Evolutionary conservation across 2,113 vertebrate species (phyloP).

Genomic region (Etheostoma spectabile): DNA sequence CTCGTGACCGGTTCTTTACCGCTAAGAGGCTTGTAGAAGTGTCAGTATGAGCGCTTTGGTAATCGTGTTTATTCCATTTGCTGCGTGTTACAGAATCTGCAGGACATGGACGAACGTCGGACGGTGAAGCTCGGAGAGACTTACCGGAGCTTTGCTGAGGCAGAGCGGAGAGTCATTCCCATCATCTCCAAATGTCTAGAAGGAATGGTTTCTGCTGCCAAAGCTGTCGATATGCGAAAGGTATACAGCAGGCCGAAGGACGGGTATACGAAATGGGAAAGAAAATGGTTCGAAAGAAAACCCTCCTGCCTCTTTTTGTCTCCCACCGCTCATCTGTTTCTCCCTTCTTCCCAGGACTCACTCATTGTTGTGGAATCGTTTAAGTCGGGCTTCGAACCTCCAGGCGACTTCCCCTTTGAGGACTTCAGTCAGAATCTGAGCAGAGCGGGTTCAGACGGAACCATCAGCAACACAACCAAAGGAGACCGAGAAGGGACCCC

Average conservation of each 20-base stretch:
- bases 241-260: constrained; percentile 76
- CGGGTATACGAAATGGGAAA: neutral
- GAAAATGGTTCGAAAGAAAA: neutral
- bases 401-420: constrained; percentile 96
- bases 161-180: constrained; percentile 94
- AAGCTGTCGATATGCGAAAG: constrained; percentile 93
- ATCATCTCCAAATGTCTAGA: constrained; percentile 98
- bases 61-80: neutral
- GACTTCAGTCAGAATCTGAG: constrained; percentile 98
- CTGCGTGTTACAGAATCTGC: constrained; percentile 88
- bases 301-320: neutral
- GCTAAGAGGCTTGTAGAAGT: neutral
- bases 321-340: neutral
- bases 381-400: constrained; percentile 97
- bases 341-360: constrained; percentile 87
- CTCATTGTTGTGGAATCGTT: constrained; percentile 96
- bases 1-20: neutral
- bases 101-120: constrained; percentile 96
- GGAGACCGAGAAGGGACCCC: constrained; percentile 82
- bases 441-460: constrained; percentile 94
- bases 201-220: constrained; percentile 97
- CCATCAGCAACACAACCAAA: constrained; percentile 92
- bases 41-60: neutral
- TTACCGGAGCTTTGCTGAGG: constrained; percentile 95
- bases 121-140: constrained; percentile 96